Evolutionary conservation across 2,888 invertebrate genomes (phyloP), one percentile per base, ranked within the genome.

Genomic region (Coenonympha arcania): DNA sequence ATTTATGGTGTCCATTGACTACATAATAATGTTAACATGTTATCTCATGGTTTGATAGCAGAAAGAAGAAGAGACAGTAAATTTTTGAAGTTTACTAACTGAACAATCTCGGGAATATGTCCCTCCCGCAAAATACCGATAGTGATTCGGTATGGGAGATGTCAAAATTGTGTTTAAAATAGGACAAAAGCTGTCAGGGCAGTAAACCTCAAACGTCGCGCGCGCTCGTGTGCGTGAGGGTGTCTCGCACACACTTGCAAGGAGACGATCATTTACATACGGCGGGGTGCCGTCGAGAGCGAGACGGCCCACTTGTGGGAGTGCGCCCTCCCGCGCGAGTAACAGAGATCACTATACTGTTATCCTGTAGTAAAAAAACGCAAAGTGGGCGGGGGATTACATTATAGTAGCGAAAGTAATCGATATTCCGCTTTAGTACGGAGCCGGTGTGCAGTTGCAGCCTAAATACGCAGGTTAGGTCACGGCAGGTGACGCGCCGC

Each of bases 371-470:
- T 78, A 79, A 83, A 85, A 85, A 85, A 84, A 79, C 77, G 79
- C 79, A 84, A 83, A 81, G 86, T 87, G 87, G 87, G 87, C 87
- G 87, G 87, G 80, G 87, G 87, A 86, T 87, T 87, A 87, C 83
- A 87, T 87, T 87, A 87, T 84, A 85, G 87, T 85, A 87, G 87
- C 86, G 87, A 87, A 87, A 87, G 87, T 87, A 87, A 87, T 87
- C 87, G 87, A 87, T 87, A 87, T 87, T 87, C 87, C 76, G 86
- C 83, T 86, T 84, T 83, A 85, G 86, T 86, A 82, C 78, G 79
- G 78, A 79, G 78, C 78, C 81, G 78, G 77, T 82, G 69, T 71
- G 83, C 83, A 84, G 77, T 67, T 84, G 84, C 84, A 84, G 80
- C 79, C 82, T 76, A 79, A 80, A 80, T 78, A 79, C 76, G 74